Evolutionary conservation across 1,140 invertebrate genomes (phyloP), one percentile per base, ranked within the genome.

Genomic region (Eciton burchellii): DNA sequence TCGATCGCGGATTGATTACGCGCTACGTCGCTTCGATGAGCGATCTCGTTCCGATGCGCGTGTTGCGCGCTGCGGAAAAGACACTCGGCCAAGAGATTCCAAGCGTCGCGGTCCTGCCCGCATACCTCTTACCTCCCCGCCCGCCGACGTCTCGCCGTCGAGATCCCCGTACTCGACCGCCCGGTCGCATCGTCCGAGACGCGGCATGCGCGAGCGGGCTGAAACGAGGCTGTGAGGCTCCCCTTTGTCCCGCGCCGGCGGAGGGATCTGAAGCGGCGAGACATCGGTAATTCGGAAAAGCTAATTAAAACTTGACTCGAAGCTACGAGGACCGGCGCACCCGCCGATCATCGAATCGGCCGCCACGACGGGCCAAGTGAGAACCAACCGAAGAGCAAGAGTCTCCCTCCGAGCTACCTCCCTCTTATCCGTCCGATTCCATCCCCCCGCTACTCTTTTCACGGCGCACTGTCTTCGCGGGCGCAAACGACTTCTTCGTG

Each of bases 281-380:
- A 91, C 89, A 91, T 90, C 88, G 85, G 87, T 91, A 90, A 91
- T 91, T 91, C 84, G 89, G 86, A 90, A 89, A 91, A 91, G 88
- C 90, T 91, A 91, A 91, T 91, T 91, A 91, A 91, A 91, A 91
- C 89, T 91, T 91, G 83, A 91, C 88, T 90, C 86, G 86, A 77
- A 89, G 86, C 83, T 82, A 86, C 84, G 83, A 84, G 84, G 63
- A 68, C 81, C 57, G 70, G 77, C 79, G 77, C 45, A 77, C 71
- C 83, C 82, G 83, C 77, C 77, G 83, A 81, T 88, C 88, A 86
- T 84, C 79, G 81, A 85, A 74, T 76, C 87, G 79, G 81, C 87
- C 84, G 60, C 82, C 81, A 84, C 70, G 89, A 89, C 84, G 77
- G 82, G 86, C 86, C 89, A 90, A 90, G 87, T 86, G 84, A 88